Conservation (phyloP, 2,888 invertebrate genomes). For the Leucania comma region DNA sequence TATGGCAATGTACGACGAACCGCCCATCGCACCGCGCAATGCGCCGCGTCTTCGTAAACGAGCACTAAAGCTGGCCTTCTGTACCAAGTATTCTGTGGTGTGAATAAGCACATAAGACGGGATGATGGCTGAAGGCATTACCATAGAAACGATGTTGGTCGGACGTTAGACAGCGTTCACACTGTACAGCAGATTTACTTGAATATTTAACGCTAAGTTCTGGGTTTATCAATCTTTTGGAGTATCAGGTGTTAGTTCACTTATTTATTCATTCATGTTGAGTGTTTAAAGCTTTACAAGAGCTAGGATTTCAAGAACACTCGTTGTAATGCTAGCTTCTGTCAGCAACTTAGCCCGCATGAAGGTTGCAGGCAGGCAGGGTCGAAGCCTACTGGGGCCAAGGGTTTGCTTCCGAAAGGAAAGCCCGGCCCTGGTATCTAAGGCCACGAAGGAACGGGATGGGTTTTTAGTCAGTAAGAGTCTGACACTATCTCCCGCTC, state of each 20-base stretch:
- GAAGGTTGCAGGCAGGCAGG: too few relatives aligned
- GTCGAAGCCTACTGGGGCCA: too few relatives aligned
- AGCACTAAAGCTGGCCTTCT: constrained; percentile 18
- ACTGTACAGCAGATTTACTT: constrained; percentile 12
- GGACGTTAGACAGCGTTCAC: constrained; percentile 14
- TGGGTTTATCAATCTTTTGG: constrained; percentile 37
- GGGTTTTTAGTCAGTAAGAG: too few relatives aligned
- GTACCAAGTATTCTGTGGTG: not conserved
- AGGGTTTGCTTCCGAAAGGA: too few relatives aligned
- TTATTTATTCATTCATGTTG: constrained; percentile 20
- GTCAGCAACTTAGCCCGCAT: too few relatives aligned
- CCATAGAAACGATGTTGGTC: constrained; percentile 51
- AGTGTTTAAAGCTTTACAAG: constrained; percentile 12
- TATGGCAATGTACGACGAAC: too few relatives aligned
- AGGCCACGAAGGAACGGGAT: too few relatives aligned
- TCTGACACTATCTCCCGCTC: too few relatives aligned
- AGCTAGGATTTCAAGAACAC: not conserved
- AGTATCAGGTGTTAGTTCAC: constrained; percentile 32
- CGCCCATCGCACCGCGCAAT: too few relatives aligned
- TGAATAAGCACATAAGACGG: constrained; percentile 42
- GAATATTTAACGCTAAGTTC: constrained; percentile 46
- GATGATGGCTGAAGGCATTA: constrained; percentile 36
- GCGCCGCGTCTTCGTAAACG: too few relatives aligned
- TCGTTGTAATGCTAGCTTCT: not conserved
- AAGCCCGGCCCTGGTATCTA: too few relatives aligned